Conservation (phyloP, 2,888 invertebrate species). For the Drosophila helvetica region DNA sequence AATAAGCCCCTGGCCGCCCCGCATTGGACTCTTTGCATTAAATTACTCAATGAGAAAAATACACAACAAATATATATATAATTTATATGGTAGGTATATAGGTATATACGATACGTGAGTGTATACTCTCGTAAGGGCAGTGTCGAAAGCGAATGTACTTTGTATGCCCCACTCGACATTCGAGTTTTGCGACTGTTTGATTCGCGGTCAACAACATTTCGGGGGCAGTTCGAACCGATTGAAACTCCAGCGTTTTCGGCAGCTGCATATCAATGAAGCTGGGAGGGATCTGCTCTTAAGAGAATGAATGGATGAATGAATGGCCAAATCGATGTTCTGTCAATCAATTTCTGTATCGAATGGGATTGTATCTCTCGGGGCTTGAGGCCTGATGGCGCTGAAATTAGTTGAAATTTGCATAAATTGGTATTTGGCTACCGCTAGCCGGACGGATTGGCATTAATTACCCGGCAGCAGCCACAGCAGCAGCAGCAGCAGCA, state of each 20-base stretch:
- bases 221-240: constrained; percentile 32
- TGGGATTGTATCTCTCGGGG: background rate
- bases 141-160: constrained; percentile 57
- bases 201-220: constrained; percentile 70
- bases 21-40: constrained; percentile 10
- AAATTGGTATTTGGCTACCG: constrained; percentile 58
- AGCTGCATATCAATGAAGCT: constrained; percentile 69
- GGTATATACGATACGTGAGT: no score
- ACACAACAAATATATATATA: constrained; percentile 7
- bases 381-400: constrained; percentile 23
- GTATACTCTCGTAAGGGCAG: constrained; percentile 25
- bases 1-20: constrained; percentile 31
- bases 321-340: constrained; percentile 31
- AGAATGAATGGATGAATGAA: background rate
- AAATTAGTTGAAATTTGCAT: constrained; percentile 68
- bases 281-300: background rate
- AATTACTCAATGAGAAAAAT: constrained; percentile 53
- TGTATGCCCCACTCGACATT: constrained; percentile 34
- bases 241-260: constrained; percentile 2
- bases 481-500: constrained; percentile 46
- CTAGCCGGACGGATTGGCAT: constrained; percentile 50
- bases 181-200: constrained; percentile 22
- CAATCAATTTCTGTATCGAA: constrained; percentile 47
- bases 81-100: no score
- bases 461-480: constrained; percentile 68